Conservation (phyloP, 2,113 vertebrate genomes). For the Otocyon megalotis region DNA sequence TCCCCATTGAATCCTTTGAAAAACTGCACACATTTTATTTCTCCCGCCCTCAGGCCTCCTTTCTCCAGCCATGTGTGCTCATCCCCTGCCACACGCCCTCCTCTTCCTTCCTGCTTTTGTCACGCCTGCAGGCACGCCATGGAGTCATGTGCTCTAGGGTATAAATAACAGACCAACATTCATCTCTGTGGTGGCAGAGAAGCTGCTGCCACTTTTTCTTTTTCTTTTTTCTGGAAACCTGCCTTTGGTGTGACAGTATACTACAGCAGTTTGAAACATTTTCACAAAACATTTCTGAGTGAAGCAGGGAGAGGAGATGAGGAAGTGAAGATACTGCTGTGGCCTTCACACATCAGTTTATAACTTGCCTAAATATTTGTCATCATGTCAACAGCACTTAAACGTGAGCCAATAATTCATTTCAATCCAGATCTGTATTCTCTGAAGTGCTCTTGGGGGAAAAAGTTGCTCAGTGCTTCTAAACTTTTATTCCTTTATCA, state of each 20-base stretch:
- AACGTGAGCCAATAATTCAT: slow-evolving; percentile 64
- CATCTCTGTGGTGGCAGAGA: slow-evolving; percentile 48
- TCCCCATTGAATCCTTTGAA: neutral
- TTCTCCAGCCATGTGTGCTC: neutral
- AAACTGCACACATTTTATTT: neutral
- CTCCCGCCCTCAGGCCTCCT: neutral
- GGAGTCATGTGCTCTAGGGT: neutral
- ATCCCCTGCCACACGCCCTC: neutral
- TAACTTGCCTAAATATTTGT: slow-evolving; percentile 79
- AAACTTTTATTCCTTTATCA: slow-evolving; percentile 12
- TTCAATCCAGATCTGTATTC: slow-evolving; percentile 58
- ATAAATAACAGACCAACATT: slow-evolving; percentile 63
- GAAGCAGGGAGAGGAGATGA: slow-evolving; percentile 34
- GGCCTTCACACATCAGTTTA: slow-evolving; percentile 77
- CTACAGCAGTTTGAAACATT: slow-evolving; percentile 75
- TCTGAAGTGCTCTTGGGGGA: slow-evolving; percentile 35
- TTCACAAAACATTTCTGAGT: slow-evolving; percentile 77
- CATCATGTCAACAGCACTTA: slow-evolving; percentile 69
- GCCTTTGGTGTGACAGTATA: slow-evolving; percentile 75
- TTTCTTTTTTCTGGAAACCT: slow-evolving; percentile 65
- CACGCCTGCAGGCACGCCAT: neutral
- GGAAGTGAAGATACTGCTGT: slow-evolving; percentile 66
- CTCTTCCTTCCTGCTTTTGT: neutral
- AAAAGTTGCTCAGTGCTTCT: slow-evolving; percentile 44
- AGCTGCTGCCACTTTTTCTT: slow-evolving; percentile 51